Evolutionary conservation across 2,113 vertebrate genomes (phyloP).

Genomic region (Prolemur simus): DNA sequence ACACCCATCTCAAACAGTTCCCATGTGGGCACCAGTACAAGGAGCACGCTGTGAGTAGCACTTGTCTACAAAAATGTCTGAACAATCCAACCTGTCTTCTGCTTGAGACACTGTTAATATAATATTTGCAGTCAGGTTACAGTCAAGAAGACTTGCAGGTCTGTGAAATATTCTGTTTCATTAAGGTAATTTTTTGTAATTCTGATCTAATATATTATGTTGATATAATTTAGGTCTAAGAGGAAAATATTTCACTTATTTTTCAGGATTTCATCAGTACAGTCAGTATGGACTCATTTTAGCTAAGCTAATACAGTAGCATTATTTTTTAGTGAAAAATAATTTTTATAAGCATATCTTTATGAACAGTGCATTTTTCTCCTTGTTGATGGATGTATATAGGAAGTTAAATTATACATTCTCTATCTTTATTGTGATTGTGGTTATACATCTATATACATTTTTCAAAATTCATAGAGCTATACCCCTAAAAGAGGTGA

Average conservation of each 20-base stretch:
- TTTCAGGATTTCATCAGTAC: neutral
- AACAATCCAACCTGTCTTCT: neutral
- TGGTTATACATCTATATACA: neutral
- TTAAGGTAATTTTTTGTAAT: constrained; percentile 1
- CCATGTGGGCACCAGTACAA: neutral
- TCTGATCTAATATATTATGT: neutral
- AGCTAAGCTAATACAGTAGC: neutral
- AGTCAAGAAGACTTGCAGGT: neutral
- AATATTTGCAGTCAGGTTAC: neutral
- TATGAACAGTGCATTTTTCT: neutral
- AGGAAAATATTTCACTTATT: neutral
- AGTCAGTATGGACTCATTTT: neutral
- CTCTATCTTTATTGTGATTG: neutral
- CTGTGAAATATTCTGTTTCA: neutral
- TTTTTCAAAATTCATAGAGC: neutral
- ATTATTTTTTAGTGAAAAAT: constrained; percentile 3
- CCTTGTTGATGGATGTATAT: neutral
- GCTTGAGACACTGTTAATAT: neutral
- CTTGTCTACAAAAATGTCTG: neutral
- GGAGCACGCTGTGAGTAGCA: neutral
- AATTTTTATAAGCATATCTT: neutral
- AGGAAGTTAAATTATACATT: neutral
- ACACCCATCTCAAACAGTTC: neutral
- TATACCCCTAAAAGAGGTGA: neutral
- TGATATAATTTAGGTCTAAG: neutral